Conservation (phyloP, 2,113 vertebrate species). For the Actenoides hombroni region DNA sequence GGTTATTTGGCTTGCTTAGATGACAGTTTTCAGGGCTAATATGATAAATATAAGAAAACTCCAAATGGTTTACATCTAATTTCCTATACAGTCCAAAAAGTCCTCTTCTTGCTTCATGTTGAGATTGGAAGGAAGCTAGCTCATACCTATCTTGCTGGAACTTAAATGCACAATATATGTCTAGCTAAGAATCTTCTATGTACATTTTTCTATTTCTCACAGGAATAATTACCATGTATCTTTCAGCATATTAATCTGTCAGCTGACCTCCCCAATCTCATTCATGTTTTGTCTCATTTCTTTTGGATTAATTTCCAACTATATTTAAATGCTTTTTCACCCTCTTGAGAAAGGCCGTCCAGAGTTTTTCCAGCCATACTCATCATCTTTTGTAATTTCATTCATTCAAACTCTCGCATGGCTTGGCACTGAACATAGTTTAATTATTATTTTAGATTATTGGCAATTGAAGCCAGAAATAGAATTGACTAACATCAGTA, state of each 20-base stretch:
- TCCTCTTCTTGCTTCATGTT: background rate
- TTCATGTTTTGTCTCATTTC: background rate
- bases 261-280: background rate
- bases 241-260: background rate
- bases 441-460: slow-evolving; percentile 24
- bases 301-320: background rate
- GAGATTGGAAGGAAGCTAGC: background rate
- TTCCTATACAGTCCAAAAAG: background rate
- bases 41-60: background rate
- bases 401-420: background rate
- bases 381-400: background rate
- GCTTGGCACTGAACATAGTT: background rate
- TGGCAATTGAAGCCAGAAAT: background rate
- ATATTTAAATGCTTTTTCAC: background rate
- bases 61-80: background rate
- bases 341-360: background rate
- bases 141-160: background rate
- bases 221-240: background rate
- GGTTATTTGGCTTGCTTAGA: background rate
- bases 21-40: background rate
- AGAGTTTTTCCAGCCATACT: background rate
- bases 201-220: background rate
- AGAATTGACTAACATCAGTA: background rate
- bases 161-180: background rate
- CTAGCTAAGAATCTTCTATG: background rate